Base-by-base conservation (phyloP, 2,113 vertebrate genomes). In the Vulpes vulpes region DNA sequence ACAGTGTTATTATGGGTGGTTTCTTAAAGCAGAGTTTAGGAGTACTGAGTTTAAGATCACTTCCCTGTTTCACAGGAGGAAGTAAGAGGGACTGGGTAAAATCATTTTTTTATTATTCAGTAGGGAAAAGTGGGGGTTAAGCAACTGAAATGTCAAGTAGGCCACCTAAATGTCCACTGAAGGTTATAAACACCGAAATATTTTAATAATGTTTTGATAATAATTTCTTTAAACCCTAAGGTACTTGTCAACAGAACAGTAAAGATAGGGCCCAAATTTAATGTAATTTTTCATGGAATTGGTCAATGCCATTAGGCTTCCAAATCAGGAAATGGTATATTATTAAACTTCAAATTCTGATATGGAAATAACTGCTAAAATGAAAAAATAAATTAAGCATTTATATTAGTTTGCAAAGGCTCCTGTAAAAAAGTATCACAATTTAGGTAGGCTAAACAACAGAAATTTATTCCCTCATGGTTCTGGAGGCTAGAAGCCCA, bases 301-400 rank as follows among this genome's bases (percentile, higher is more conserved):
- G 15, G 62, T 35, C 11, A 69, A 49, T 79, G 73, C 64, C 84
- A 60, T 51, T 62, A 84, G 69, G 30, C 74, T 74, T 89, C n/a
- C 2, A 93, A 95, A 94, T 4, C 55, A 83, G 95, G 30, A 96
- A 89, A 92, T 82, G 20, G 8, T 67, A 53, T 80, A 88, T 93
- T 43, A 89, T 62, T 89, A 65, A 86, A 87, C 12, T 35, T 86
- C 69, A 49, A 89, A 71, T 84, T 80, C 79, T 96, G 55, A 94
- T 43, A 20, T 96, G 27, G 73, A 94, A 96, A 3, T 78, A 95
- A 79, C 35, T 95, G 83, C 35, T 87, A 87, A 95, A 89, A 69
- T 69, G 60, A 30, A 96, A 96, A 94, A 81, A 30, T 80, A 89
- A 85, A 80, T 73, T 71, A 64, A 32, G 20, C 30, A 59, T 79